These are phyloP conservation scores for Beris morrisii DNA, from an alignment of 2,888 invertebrate genomes.

Conservation along the genomic window DNA sequence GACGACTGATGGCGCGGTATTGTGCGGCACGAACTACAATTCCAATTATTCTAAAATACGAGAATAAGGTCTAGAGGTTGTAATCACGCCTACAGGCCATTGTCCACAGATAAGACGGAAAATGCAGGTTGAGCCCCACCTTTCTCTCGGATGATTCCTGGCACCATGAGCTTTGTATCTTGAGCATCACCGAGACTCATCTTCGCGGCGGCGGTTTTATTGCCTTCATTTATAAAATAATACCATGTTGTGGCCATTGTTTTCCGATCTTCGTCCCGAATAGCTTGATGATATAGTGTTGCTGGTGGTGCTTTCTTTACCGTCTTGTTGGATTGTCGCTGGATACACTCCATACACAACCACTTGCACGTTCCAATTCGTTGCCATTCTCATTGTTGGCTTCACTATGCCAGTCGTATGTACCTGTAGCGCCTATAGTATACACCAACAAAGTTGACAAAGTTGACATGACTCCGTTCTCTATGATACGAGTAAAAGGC, in stretches of 20 bases:
- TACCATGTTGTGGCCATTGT: constrained; percentile 21
- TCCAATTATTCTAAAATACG: constrained; percentile 24
- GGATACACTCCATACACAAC: too few relatives aligned
- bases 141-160: constrained; percentile 22
- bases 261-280: neutral
- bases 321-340: too few relatives aligned
- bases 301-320: too few relatives aligned
- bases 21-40: constrained; percentile 15
- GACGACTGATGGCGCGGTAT: constrained; percentile 11
- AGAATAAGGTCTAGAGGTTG: constrained; percentile 29
- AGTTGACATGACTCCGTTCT: too few relatives aligned
- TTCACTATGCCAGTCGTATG: too few relatives aligned
- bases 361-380: too few relatives aligned
- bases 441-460: too few relatives aligned
- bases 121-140: constrained; percentile 8
- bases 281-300: too few relatives aligned
- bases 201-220: constrained; percentile 1
- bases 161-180: neutral
- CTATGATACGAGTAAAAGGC: too few relatives aligned
- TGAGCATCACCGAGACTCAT: neutral
- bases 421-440: too few relatives aligned
- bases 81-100: constrained; percentile 29
- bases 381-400: too few relatives aligned
- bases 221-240: neutral
- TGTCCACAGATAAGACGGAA: constrained; percentile 8